These are phyloP conservation scores for Clytia hemisphaerica DNA, from an alignment of 30 jellyfish, hydroid and myxozoan species.

Conservation along the genomic window DNA sequence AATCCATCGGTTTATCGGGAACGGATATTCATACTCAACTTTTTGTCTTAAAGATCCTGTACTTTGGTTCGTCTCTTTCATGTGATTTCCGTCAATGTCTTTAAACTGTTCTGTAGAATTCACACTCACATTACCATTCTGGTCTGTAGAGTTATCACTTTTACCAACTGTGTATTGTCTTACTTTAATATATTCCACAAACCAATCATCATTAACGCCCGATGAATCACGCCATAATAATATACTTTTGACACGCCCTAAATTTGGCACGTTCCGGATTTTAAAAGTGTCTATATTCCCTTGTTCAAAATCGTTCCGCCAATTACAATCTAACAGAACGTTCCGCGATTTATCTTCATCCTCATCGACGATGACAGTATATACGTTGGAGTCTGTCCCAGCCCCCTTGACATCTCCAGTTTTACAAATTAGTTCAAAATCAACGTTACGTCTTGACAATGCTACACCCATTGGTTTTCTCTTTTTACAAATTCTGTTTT, in stretches of 20 bases:
- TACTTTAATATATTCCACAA: conserved; percentile 72
- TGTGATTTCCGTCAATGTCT: background rate
- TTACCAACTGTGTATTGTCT: conserved; percentile 1
- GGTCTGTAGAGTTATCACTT: too few species aligned
- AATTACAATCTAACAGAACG: conserved; percentile 48
- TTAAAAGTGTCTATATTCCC: conserved; percentile 73
- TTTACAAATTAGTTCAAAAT: conserved; percentile 65
- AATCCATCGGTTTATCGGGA: conserved; percentile 92
- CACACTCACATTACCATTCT: too few species aligned
- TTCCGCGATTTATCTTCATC: conserved; percentile 65
- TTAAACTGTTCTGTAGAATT: background rate
- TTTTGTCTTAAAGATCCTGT: conserved; percentile 23
- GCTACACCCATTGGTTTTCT: conserved; percentile 53
- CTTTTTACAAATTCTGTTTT: background rate
- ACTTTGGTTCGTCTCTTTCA: background rate
- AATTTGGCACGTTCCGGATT: conserved; percentile 47
- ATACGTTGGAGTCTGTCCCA: conserved; percentile 88
- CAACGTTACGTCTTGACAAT: conserved; percentile 45
- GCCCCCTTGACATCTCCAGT: conserved; percentile 98
- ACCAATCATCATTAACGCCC: conserved; percentile 92
- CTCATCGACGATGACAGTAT: conserved; percentile 53
- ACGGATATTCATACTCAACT: background rate
- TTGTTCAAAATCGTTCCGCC: conserved; percentile 92
- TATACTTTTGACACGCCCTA: conserved; percentile 39
- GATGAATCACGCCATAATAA: conserved; percentile 75